Evolutionary conservation across 2,797 vertebrate species (phyloP), one percentile per base, ranked within the genome.

Genomic region (Oreochromis grahami): DNA sequence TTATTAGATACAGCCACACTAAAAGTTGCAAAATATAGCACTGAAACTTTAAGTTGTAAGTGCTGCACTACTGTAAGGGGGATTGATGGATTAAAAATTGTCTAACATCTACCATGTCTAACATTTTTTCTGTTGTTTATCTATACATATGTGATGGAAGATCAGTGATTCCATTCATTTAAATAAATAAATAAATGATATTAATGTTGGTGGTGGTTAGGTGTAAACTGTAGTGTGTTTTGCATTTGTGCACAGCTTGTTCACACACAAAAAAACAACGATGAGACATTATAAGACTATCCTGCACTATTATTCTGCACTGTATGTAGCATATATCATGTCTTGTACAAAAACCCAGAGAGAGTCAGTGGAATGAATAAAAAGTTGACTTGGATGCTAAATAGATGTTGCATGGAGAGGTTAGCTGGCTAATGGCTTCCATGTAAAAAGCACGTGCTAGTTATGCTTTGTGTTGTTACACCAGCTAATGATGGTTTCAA

Each of bases 51-150:
- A 70, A 45, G 14, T 29, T 26, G 65, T 45, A 11, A 72, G 41
- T 45, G 21, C 0, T 72, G 41, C 9, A 26, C 1, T 45, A 7
- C 21, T 26, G 38, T 0, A 70, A 43, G 0, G 9, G 14, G 24
- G 21, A 1, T 24, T 21, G 63, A 26, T 26, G 14, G 38, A 45
- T 17, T 45, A 26, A 15, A 70, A 26, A 63, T 7, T n/a, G 32
- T 63, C 32, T 9, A 8, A 36, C 34, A 63, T 32, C 29, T 32
- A 32, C 15, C 56, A 34, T 12, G 58, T 36, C 17, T 63, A 36
- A 36, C 58, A 63, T 63, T 24, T 26, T 41, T 70, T 8, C 21
- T 45, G 24, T 70, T 70, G 65, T 70, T 70, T 45, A 45, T 70
- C 5, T 6, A 17, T 70, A 21, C 21, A 45, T 45, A 17, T 70